phyloP scores from a whole-genome alignment of 64 coral and sea anemone genomes.

The Catalaphyllia jardinei region DNA sequence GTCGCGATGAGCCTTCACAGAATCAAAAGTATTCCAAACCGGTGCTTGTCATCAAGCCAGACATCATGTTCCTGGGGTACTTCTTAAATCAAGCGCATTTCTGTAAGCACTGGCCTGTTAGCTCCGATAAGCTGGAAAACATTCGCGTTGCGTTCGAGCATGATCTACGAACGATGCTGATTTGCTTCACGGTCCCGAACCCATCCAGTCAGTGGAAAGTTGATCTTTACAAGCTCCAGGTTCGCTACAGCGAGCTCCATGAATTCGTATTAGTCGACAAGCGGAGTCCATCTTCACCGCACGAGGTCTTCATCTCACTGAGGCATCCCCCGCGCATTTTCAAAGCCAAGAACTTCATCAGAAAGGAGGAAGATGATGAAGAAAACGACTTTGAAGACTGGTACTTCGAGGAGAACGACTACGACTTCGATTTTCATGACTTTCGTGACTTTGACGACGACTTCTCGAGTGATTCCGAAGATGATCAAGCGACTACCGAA shows the following conservation, averaged over 20 bases:
- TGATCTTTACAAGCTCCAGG: slow-evolving; percentile 79
- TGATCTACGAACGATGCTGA: slow-evolving; percentile 73
- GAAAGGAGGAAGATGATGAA: slow-evolving; percentile 19
- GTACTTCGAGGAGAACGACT: slow-evolving; percentile 49
- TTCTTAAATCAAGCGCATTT: slow-evolving; percentile 59
- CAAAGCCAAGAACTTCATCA: slow-evolving; percentile 25
- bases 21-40: slow-evolving; percentile 45
- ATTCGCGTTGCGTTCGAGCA: slow-evolving; percentile 79
- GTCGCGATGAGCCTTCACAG: slow-evolving; percentile 4
- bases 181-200: slow-evolving; percentile 65
- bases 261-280: slow-evolving; percentile 72
- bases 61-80: slow-evolving; percentile 59
- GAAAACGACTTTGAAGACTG: slow-evolving; percentile 44
- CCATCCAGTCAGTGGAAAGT: neutral
- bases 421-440: slow-evolving; percentile 31
- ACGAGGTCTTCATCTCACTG: slow-evolving; percentile 38
- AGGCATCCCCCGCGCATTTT: slow-evolving; percentile 70
- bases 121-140: slow-evolving; percentile 2
- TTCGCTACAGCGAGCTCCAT: slow-evolving; percentile 75
- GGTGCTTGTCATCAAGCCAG: slow-evolving; percentile 57
- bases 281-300: neutral
- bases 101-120: slow-evolving; percentile 65
- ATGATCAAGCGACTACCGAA: slow-evolving; percentile 29
- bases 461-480: slow-evolving; percentile 12
- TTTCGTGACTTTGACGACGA: slow-evolving; percentile 18